Evolutionary conservation across 2,888 invertebrate species (phyloP), one percentile per base, ranked within the genome.

Genomic region (Aproaerema taeniolella): DNA sequence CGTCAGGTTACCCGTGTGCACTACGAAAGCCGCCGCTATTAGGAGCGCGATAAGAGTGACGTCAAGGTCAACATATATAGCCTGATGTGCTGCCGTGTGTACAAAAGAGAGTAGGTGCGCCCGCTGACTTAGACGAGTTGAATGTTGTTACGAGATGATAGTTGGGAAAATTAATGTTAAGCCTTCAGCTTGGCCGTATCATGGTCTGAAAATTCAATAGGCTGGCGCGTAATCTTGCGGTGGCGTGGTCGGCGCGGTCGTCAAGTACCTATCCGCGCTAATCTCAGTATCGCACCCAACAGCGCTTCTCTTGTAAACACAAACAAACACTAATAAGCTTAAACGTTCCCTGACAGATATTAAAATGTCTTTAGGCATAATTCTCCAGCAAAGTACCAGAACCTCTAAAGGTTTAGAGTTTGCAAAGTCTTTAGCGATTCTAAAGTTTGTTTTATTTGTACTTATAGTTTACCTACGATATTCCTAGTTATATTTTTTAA

Each of bases 181-280:
- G 20, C 38, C 33, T 14, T 29, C 37, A 34, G 30, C 25, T 24
- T 24, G 29, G 31, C n/a, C 26, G 25, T 26, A 31, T 41, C 37
- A 38, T 45, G 46, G 43, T 41, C 45, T 40, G 46, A 43, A 52
- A 51, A 49, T 54, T 48, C 46, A 55, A 53, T 52, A 48, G 42
- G 45, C 39, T 24, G 41, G 35, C 43, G 39, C 41, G 38, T 51
- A 48, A 54, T 55, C 51, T 50, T 38, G 49, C 30, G 45, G 38
- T 38, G 35, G 36, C 15, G 38, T 38, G 33, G 36, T 26, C 8
- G 20, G 32, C 15, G 35, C 47, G 41, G 32, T 37, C 40, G 41
- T 28, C 31, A 42, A 42, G 39, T 25, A 40, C 38, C n/a, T n/a
- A n/a, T n/a, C 48, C 37, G 39, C 31, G 43, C 36, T 49, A 50